A percentile compares a stretch with the other conserved stretches of the same genome.
Evolutionary conservation across 2,888 invertebrate genomes (phyloP).

Genomic region (Caenorhabditis afra): DNA sequence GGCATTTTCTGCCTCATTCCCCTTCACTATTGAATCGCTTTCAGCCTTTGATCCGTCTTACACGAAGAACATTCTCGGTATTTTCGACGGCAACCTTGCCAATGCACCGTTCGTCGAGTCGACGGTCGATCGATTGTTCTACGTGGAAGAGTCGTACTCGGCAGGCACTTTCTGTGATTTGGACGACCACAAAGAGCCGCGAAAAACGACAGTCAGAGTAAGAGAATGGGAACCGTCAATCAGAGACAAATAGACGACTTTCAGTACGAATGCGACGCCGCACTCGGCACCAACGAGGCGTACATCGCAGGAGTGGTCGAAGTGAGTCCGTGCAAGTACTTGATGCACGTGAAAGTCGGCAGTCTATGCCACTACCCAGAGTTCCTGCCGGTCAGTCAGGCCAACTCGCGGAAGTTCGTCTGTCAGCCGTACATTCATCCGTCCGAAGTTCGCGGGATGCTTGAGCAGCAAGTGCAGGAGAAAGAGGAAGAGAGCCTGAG

Average conservation of each 20-base stretch:
- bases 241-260: slow-evolving; percentile 9
- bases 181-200: slow-evolving; percentile 14
- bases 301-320: slow-evolving; percentile 45
- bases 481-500: background rate
- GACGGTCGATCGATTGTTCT: slow-evolving; percentile 46
- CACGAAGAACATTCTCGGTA: slow-evolving; percentile 55
- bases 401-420: slow-evolving; percentile 24
- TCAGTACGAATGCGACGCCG: slow-evolving; percentile 64
- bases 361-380: slow-evolving; percentile 39
- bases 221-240: slow-evolving; percentile 2
- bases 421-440: slow-evolving; percentile 38
- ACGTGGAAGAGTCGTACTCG: slow-evolving; percentile 53
- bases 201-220: slow-evolving; percentile 50
- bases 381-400: slow-evolving; percentile 35
- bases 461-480: slow-evolving; percentile 16
- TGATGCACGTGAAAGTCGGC: slow-evolving; percentile 54
- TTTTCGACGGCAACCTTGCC: slow-evolving; percentile 48
- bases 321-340: slow-evolving; percentile 54
- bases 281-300: slow-evolving; percentile 50
- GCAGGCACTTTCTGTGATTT: slow-evolving; percentile 51
- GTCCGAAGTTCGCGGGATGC: slow-evolving; percentile 12
- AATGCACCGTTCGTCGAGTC: slow-evolving; percentile 52
- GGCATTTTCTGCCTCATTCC: background rate
- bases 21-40: slow-evolving; percentile 3
- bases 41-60: slow-evolving; percentile 33